Evolutionary conservation across 2,888 invertebrate species (phyloP), one percentile per base, ranked within the genome.

Genomic region (Eupithecia vulgata): DNA sequence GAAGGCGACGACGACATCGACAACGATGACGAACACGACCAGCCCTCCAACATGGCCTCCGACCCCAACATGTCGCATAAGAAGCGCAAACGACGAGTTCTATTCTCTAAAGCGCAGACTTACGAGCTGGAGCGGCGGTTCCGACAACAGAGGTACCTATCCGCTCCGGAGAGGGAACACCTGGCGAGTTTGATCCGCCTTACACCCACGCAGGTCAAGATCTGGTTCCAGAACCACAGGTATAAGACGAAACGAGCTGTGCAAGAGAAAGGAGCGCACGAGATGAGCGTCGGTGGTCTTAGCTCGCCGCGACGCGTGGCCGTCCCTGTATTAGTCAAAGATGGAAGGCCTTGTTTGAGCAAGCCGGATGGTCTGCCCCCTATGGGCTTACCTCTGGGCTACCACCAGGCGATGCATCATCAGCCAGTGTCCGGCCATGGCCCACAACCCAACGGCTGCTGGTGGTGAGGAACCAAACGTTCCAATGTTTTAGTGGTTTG

Each of bases 161-260:
- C 99, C 4, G 99, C 99, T 0, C 99, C 99, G 0, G 99, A 99
- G 90, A 94, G 99, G 48, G 99, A 99, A 87, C 99, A 99, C 88
- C 94, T 99, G 79, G 99, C 99, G 4, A 98, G 98, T 78, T 95
- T 99, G 83, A 99, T 99, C 79, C 96, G 98, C 72, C 95, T 99
- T 74, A 99, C 99, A 3, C 99, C 99, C 0, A 99, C 99, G 4
- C 99, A 99, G 95, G 98, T 98, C 68, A 99, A 99, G 93, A 99
- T 99, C 84, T 99, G 99, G 99, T 99, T 99, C 94, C 99, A 99
- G 90, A 99, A 99, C 91, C 99, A 99, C 90, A 97, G 99, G 86
- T 99, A 99, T 95, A 99, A 99, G 95, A 99, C 99, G 85, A 99
- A 99, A 93, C 95, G 99, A n/a, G 98, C 99, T 0, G 97, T 98